These are phyloP conservation scores for Eristalis intricaria DNA, from an alignment of 2,888 invertebrate species.

Conservation along the genomic window DNA sequence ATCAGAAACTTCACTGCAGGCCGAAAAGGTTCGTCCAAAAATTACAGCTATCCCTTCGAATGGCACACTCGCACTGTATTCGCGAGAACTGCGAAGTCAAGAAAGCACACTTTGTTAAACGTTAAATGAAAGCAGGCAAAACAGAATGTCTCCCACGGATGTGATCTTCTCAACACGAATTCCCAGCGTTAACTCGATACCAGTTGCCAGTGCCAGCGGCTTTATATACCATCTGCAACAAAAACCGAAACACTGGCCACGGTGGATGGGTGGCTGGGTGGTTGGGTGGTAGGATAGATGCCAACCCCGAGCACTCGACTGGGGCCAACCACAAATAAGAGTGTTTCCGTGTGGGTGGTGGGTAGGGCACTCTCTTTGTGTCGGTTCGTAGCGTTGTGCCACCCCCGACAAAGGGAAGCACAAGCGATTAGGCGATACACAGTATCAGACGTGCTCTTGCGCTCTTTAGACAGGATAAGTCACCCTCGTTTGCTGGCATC, in stretches of 20 bases:
- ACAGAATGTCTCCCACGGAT: conserved; percentile 11
- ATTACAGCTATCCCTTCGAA: not conserved
- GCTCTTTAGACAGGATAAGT: conserved; percentile 54
- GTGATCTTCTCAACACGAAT: conserved; percentile 63
- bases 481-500: conserved; percentile 10
- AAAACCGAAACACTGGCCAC: conserved; percentile 20
- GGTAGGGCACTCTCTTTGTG: conserved; percentile 22
- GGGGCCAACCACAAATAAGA: conserved; percentile 40
- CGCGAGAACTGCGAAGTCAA: not conserved
- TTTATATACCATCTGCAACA: conserved; percentile 69
- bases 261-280: not conserved
- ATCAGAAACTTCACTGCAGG: not conserved
- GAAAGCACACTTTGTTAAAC: not conserved
- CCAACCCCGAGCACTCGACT: not conserved
- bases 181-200: conserved; percentile 63
- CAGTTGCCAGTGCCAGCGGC: conserved; percentile 41
- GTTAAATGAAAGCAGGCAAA: conserved; percentile 13
- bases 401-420: conserved; percentile 6
- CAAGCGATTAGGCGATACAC: conserved; percentile 48
- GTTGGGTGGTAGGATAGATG: not conserved
- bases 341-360: conserved; percentile 51
- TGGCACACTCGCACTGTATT: not conserved
- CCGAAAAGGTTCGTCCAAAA: not conserved
- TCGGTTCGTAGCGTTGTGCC: conserved; percentile 20
- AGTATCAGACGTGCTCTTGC: conserved; percentile 58